These are phyloP conservation scores for Drosophila ustulata DNA, from an alignment of 2,888 invertebrate species.

Conservation along the genomic window DNA sequence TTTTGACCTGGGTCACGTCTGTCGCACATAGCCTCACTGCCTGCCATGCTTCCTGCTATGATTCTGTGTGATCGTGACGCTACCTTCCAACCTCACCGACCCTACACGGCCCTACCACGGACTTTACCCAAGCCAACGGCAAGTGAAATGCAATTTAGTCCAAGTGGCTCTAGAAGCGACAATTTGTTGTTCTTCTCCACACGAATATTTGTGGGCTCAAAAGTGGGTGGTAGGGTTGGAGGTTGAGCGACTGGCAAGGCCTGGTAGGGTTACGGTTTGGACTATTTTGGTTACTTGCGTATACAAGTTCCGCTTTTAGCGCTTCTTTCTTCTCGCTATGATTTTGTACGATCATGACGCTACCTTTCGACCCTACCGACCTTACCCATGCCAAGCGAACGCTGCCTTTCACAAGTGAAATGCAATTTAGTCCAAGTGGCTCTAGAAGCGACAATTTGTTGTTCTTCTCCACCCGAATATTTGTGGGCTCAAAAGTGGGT, in stretches of 20 bases:
- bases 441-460: slow-evolving; percentile 76
- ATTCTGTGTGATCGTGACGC: background rate
- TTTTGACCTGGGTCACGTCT: slow-evolving; percentile 41
- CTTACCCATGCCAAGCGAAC: background rate
- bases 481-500: background rate
- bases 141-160: slow-evolving; percentile 64
- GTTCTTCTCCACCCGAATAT: slow-evolving; percentile 40
- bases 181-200: slow-evolving; percentile 65
- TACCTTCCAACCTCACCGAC: background rate
- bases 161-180: slow-evolving; percentile 76
- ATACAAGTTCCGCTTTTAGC: slow-evolving; percentile 77
- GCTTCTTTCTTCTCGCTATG: slow-evolving; percentile 45
- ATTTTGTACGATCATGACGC: too few species aligned
- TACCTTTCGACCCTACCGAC: background rate
- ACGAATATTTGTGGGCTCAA: slow-evolving; percentile 2
- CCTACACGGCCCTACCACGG: too few species aligned
- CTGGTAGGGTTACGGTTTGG: too few species aligned
- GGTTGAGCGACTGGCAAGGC: too few species aligned
- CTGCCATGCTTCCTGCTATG: background rate
- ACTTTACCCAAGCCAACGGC: background rate
- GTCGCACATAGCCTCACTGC: slow-evolving; percentile 17
- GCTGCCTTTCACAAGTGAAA: background rate
- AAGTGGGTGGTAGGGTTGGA: background rate
- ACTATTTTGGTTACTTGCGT: slow-evolving; percentile 50
- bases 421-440: slow-evolving; percentile 76